Evolutionary conservation across 2,888 invertebrate species (phyloP), one percentile per base, ranked within the genome.

Genomic region (Eustalomyia histrio): DNA sequence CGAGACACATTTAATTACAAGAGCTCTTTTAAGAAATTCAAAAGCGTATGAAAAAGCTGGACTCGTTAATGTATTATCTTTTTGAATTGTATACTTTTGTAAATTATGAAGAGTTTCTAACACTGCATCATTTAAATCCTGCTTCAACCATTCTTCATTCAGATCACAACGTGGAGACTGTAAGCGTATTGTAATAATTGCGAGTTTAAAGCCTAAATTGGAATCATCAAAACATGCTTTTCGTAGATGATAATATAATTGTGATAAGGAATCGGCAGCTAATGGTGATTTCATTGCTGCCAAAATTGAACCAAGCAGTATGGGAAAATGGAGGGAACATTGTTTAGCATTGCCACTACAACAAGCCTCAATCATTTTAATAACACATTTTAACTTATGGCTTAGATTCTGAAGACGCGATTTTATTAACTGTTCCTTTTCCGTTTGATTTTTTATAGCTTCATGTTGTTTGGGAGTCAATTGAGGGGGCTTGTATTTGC

Each of bases 401-500:
- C 91, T 90, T 85, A 95, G 93, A 87, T 91, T 91, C 7, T 92
- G 92, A 35, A 98, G 90, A 83, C 94, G 92, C 53, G 93, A 92
- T 83, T 97, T 92, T 79, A 97, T 95, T 0, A 92, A 93, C 82
- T 93, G 93, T 89, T 99, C 99, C 86, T 97, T 97, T 29, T 95
- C 94, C 18, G 95, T 92, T 90, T 98, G 98, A 47, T 94, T 93
- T 88, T 95, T 96, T 65, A 98, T 93, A 0, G 95, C 95, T 90
- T 99, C 99, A 88, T 97, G 95, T 89, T 99, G 99, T 89, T 99
- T 99, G 14, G 95, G 94, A 0, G 96, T 95, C 61, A 95, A 90
- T 85, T 94, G 93, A 0, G 94, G 93, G 57, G 94, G 94, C 85
- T 95, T 95, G 50, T 94, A 90, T 89, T 95, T 96, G 0, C 97